phyloP scores from a whole-genome alignment of 2,113 vertebrate species.

The Nicator chloris region DNA sequence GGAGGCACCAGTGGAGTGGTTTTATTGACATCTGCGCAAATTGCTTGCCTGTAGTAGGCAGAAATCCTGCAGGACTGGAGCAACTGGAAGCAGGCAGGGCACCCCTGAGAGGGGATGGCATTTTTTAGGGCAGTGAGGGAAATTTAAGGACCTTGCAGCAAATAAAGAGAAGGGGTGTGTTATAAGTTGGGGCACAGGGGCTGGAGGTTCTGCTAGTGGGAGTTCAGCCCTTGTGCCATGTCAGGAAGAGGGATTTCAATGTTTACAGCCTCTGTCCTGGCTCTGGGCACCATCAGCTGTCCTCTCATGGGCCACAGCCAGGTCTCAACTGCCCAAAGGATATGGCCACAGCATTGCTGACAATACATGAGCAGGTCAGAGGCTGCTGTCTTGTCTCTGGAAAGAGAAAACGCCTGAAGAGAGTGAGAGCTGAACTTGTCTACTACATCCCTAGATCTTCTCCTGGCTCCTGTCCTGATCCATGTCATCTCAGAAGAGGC shows the following conservation, averaged over 20 bases:
- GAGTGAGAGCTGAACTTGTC: background rate
- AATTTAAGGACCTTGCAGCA: background rate
- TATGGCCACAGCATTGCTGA: background rate
- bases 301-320: background rate
- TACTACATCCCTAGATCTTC: background rate
- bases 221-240: background rate
- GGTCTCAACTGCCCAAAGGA: background rate
- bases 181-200: no score
- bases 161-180: fast-evolving
- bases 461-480: background rate
- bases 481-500: background rate
- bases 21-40: background rate
- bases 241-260: background rate
- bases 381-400: background rate
- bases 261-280: background rate
- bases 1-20: background rate
- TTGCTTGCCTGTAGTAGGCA: background rate
- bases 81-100: background rate
- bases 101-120: background rate
- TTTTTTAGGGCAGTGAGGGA: background rate
- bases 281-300: background rate
- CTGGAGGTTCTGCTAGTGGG: background rate
- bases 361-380: background rate
- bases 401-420: background rate
- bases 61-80: background rate